Base-by-base conservation (phyloP, 2,113 vertebrate genomes). In the Zosterops hypoxanthus region DNA sequence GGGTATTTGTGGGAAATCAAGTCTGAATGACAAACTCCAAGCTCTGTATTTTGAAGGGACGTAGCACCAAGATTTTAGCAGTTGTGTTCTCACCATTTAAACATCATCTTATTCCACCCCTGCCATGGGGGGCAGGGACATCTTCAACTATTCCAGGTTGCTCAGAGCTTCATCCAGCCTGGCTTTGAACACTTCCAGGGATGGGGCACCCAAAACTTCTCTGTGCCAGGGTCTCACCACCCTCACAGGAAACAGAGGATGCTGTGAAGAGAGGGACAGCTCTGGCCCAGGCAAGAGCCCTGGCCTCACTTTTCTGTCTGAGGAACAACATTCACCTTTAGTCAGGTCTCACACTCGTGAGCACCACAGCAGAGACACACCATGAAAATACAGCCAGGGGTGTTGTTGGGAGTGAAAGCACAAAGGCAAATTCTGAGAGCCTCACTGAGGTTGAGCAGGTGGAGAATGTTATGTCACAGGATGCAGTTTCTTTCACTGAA, bases 321-420 rank as follows among this genome's bases (percentile, higher is more conserved):
- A 77, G 22, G 65, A 73, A 60, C 2, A 41, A 6, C 11, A 7
- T 0, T 0, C 11, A 66, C n/a, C 3, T 14, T 14, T 1, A 36
- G 4, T 11, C 15, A 46, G 28, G 50, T 65, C 49, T 79, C 5
- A 4, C 25, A 15, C 24, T 42, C 3, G 0, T 14, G 26, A 73
- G 16, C n/a, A 41, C 44, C n/a, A 41, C 68, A 72, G 39, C 21
- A 6, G 3, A 63, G 53, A 53, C 76, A 12, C 33, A 49, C 2
- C 22, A 25, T 3, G 16, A 65, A 77, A 86, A n/a, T 5, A 66
- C 0, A 26, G 47, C 68, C 60, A 25, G 12, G 29, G 39, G 50
- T 75, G 39, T 1, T 29, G 5, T 2, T 65, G 17, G 29, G 52
- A 77, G 9, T 7, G 1, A 71, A 82, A 82, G 33, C 25, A 81